A percentile compares a stretch with the other conserved stretches of the same genome.
Conservation (phyloP, 1,140 invertebrate species). For the Tetragonula clypearis region DNA sequence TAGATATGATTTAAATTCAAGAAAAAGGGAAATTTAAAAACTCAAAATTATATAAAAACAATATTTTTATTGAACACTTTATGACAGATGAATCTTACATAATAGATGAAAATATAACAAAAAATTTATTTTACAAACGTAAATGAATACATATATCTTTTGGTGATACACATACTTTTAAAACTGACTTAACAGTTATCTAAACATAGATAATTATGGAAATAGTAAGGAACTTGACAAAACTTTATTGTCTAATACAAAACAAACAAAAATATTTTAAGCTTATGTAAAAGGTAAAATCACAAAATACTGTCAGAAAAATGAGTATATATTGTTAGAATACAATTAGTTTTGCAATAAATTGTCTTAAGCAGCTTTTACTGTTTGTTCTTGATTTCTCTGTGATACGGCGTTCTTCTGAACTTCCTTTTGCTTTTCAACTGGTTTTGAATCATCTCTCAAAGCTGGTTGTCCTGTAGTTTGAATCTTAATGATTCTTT, state of each 20-base stretch:
- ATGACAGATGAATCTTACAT: background rate
- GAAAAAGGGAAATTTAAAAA: background rate
- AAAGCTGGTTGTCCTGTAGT: conserved; percentile 7
- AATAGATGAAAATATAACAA: background rate
- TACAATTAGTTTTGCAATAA: background rate
- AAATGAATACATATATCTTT: no score
- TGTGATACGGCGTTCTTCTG: background rate
- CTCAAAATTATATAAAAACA: background rate
- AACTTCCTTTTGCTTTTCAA: background rate
- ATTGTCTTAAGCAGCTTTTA: conserved; percentile 25
- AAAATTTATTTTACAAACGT: background rate
- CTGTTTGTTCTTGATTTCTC: conserved; percentile 34
- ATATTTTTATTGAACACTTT: conserved; percentile 9
- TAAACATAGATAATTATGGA: background rate
- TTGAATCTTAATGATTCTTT: conserved; percentile 40
- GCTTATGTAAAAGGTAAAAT: background rate
- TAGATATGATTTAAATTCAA: background rate
- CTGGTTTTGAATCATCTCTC: background rate
- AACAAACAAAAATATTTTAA: background rate
- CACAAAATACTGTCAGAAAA: background rate
- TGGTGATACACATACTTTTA: background rate
- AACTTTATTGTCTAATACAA: background rate
- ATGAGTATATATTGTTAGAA: background rate
- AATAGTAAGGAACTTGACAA: background rate
- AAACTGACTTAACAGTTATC: background rate